These are phyloP conservation scores for Acrossocheilus fasciatus DNA, from an alignment of 2,797 vertebrate genomes.

Conservation along the genomic window DNA sequence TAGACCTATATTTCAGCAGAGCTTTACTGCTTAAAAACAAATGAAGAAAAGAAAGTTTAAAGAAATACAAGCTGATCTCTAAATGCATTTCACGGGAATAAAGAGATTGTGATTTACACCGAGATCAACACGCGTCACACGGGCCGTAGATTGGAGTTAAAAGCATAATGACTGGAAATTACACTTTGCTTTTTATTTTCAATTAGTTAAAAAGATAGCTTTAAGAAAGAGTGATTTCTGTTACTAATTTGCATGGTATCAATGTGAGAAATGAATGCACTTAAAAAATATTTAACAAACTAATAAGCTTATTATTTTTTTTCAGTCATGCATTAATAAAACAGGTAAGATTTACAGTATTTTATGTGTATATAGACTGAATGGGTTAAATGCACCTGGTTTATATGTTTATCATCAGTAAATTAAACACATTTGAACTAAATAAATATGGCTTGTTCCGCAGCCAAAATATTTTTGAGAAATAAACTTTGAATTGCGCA, in stretches of 20 bases:
- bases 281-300: not conserved
- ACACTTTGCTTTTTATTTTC: not conserved
- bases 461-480: not conserved
- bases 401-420: not conserved
- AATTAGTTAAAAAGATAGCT: not conserved
- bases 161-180: not conserved
- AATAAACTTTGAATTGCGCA: not conserved
- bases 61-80: slow-evolving; percentile 46
- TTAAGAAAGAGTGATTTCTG: not conserved
- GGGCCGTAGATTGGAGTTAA: not conserved
- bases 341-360: too few relatives aligned
- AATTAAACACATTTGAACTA: not conserved
- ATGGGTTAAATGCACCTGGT: not conserved
- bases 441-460: not conserved
- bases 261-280: not conserved
- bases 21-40: slow-evolving; percentile 48
- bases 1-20: slow-evolving; percentile 57
- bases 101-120: slow-evolving; percentile 16
- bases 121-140: not conserved
- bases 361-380: not conserved
- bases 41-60: slow-evolving; percentile 48
- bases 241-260: not conserved
- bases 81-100: slow-evolving; percentile 48
- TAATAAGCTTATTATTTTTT: too few relatives aligned
- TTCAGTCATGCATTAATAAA: not conserved